Evolutionary conservation across 2,113 vertebrate genomes (phyloP), one percentile per base, ranked within the genome.

Genomic region (Ceyx margarethae): DNA sequence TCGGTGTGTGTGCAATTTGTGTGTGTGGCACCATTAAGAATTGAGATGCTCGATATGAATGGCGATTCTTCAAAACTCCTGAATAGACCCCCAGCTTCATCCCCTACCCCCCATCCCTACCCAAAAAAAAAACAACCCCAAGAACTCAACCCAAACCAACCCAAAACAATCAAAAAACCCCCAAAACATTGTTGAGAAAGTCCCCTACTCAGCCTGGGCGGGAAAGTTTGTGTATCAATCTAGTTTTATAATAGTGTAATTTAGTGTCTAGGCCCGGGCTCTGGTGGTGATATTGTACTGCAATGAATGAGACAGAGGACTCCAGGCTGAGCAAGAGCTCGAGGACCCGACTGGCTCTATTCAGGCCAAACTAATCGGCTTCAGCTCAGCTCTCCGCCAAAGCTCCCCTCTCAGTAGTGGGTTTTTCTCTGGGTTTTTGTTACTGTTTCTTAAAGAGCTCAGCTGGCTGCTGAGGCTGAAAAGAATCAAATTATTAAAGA

Each of bases 401-500:
- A 98, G 97, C 97, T 97, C 95, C 94, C 94, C 95, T 97, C 97
- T 96, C 95, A 97, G 97, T 97, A 90, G 96, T 97, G 97, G 96
- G 96, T 96, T 97, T 97, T 97, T 97, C 96, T 98, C 96, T 97
- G 89, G 96, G 96, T 97, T 98, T 96, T 96, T 97, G 94, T 98
- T 98, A 98, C 98, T 98, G 97, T 98, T 97, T 97, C 96, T 95
- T 97, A 96, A 97, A 98, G 97, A 98, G 97, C 98, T 98, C 98
- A 98, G 98, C 97, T 97, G 97, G 97, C 96, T 85, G 96, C 97
- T 96, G 94, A 88, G 77, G 85, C 95, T 98, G 96, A 98, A 98
- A 98, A 97, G 97, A 98, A 98, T 98, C 97, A 97, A 97, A 98
- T 98, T 98, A 98, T 97, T 96, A 97, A 97, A 98, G 97, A 97